Percentiles rank a stretch among this genome's conserved stretches.
phyloP scores from a whole-genome alignment of 1,140 invertebrate species.

The Lamellibrachia luymesi region DNA sequence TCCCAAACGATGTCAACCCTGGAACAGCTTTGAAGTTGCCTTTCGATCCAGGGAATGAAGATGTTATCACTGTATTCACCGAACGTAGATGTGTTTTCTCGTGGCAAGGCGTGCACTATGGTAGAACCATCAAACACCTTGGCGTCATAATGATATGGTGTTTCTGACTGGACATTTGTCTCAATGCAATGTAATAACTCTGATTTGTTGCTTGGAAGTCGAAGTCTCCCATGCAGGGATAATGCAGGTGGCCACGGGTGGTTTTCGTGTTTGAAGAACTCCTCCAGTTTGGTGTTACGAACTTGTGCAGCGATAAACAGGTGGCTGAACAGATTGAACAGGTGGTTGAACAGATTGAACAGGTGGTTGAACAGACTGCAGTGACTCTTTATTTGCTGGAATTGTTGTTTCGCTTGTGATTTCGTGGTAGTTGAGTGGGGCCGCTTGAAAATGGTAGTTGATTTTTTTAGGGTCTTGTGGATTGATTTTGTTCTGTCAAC shows the following conservation, averaged over 20 bases:
- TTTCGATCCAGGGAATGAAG: not conserved
- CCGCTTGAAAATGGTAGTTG: not conserved
- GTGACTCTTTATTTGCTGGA: not conserved
- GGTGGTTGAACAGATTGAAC: too few relatives aligned
- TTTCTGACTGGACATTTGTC: not conserved
- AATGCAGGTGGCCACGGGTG: not conserved
- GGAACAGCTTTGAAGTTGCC: not conserved
- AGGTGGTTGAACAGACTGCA: not conserved
- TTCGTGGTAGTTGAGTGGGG: not conserved
- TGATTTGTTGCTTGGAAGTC: not conserved
- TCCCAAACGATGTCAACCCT: not conserved
- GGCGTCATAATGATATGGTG: not conserved
- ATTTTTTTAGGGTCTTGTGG: not conserved
- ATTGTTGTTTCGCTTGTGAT: not conserved
- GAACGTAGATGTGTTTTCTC: not conserved
- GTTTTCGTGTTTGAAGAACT: not conserved
- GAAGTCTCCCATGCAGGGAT: not conserved
- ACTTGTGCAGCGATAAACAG: not conserved
- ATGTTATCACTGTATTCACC: not conserved
- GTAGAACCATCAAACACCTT: not conserved
- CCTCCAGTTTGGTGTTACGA: not conserved
- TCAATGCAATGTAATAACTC: not conserved
- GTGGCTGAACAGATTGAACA: not conserved
- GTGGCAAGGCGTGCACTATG: not conserved
- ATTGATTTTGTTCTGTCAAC: not conserved